Base-by-base conservation (phyloP, 2,888 invertebrate genomes). In the Ptilodon capucinus region DNA sequence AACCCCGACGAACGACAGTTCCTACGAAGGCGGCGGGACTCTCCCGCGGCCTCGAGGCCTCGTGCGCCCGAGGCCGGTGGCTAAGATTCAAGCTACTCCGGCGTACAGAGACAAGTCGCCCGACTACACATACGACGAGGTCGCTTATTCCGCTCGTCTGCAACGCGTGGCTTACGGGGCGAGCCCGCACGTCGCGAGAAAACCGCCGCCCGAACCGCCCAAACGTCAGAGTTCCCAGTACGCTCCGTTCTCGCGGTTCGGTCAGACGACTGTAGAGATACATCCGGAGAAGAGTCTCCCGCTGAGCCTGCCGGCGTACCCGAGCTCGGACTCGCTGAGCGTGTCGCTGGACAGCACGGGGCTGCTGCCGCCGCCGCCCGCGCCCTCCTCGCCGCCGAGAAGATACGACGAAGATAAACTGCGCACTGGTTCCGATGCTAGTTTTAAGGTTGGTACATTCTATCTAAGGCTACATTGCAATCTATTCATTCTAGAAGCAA, bases 31-130 rank as follows among this genome's bases (percentile, higher is more conserved):
- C 0, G 95, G 96, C 1, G 97, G 97, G 6, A 98, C 98, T 0
- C 82, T 98, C 53, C 97, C 97, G 0, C 93, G 98, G 46, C 97
- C 97, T 4, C 92, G 97, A 57, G 95, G 95, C 0, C 89, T 95
- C 11, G 95, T 96, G 18, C 93, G 96, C 51, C 96, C 97, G 4
- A 92, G 97, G 42, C 96, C 96, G 0, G 94, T 96, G 11, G 96
- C 96, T 7, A 97, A 97, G 84, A 95, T 93, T 44, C 84, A 90
- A 28, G 93, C 93, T 2, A 93, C 93, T 48, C 92, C 89, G 14
- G 88, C 75, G 46, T 90, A 79, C 58, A 68, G 88, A 45, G 88
- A 87, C 60, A 85, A 85, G 45, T 85, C 88, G 0, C 87, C 89
- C 0, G 89, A 89, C 41, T 91, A 91, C 63, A 59, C 88, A n/a